Conservation (phyloP, 2,888 invertebrate genomes). For the Cinara cedri region DNA sequence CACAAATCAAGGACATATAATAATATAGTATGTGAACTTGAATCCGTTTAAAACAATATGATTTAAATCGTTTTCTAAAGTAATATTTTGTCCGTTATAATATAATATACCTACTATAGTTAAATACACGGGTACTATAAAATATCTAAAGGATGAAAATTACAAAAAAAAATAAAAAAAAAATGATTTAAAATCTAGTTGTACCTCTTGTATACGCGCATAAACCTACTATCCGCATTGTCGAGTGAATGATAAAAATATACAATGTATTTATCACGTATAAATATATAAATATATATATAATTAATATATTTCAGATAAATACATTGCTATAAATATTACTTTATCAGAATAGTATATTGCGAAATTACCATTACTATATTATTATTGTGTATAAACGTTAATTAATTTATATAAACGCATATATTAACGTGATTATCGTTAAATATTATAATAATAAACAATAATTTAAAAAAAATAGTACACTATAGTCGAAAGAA, state of each 20-base stretch:
- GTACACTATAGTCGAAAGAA: no score
- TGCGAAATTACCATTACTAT: constrained; percentile 20
- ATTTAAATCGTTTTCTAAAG: not conserved
- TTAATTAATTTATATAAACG: constrained; percentile 18
- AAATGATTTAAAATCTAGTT: no score
- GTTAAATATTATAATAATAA: constrained; percentile 7
- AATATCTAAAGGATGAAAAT: no score
- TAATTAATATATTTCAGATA: not conserved
- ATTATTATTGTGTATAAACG: constrained; percentile 9
- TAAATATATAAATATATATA: no score
- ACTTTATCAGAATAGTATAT: not conserved
- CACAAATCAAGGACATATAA: constrained; percentile 20
- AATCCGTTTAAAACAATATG: not conserved
- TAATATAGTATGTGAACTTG: not conserved
- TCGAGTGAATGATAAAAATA: not conserved
- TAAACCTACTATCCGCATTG: not conserved
- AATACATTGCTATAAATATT: no score
- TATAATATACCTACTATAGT: not conserved
- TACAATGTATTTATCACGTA: no score
- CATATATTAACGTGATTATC: not conserved
- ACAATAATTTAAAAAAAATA: no score
- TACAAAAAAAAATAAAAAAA: no score
- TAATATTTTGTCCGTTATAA: not conserved
- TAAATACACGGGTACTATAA: not conserved
- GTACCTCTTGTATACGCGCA: no score